Base-by-base conservation (phyloP, 1,140 invertebrate species). In the Mercenaria mercenaria region DNA sequence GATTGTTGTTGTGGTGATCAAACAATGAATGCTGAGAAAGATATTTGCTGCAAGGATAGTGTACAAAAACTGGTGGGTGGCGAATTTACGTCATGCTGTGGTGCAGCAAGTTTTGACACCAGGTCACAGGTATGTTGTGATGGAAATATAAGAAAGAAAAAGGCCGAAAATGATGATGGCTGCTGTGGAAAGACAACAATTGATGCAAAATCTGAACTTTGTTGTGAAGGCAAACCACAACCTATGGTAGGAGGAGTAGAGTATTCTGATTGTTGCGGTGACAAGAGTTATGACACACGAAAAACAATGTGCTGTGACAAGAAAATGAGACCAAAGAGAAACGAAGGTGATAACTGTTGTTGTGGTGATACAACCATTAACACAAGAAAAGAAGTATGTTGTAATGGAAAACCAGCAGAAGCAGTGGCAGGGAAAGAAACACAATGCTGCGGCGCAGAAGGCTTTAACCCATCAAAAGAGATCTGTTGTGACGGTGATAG, bases 161-260 rank as follows among this genome's bases (percentile, higher is more conserved):
- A 74, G 50, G n/a, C 26, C 37, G 67, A 67, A 47, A 61, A 59
- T n/a, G 88, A 89, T 43, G 88, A 89, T 64, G 82, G 88, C 43
- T 89, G 88, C 29, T 89, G 88, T 50, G 88, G 88, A 1, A 83
- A 83, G 23, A 89, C 80, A 47, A 89, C 88, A n/a, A 37, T 83
- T 29, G 56, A 77, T 77, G 80, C 88, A 10, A 84, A 37, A 34
- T 76, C 88, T 26, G 88, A 89, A 64, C 37, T 89, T 15, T 89
- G 88, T 37, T 89, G 88, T 76, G 79, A 83, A 64, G 88, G 88
- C 8, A 41, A 32, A 18, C 88, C 88, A 29, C 76, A 81, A 50
- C 39, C 47, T 13, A 56, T 84, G 29, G 69, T 84, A 15, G 88
- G 80, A 43, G 88, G 67, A 56, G 67, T 29, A 29, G 26, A 26